Base-by-base conservation (phyloP, 1,140 invertebrate species). In the Solenopsis fugax region DNA sequence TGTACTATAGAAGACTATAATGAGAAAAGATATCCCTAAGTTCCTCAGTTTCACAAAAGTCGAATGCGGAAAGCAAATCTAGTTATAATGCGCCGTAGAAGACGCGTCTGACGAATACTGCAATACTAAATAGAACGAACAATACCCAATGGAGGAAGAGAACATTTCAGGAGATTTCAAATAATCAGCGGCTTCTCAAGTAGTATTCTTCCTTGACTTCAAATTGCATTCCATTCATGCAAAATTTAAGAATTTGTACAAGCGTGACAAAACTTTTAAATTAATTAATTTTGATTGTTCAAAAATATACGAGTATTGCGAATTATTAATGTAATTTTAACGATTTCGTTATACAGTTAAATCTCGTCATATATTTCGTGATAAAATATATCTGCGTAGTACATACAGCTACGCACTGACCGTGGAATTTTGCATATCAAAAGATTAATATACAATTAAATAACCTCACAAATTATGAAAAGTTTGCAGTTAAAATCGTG, bases 51-150 rank as follows among this genome's bases (percentile, higher is more conserved):
- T 76, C 65, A 58, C 58, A 62, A 69, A 88, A 76, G 88, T 54
- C 60, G 56, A 50, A n/a, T 56, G 77, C 0, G 13, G 71, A 52
- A 81, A 88, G 85, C 76, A 88, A 90, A 88, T 90, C 64, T 41
- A 56, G 45, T 87, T 88, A 62, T 88, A 90, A 90, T 64, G 73
- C 71, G 54, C 56, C 24, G 9, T 45, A 48, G 45, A 75, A 85
- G 75, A 88, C 54, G 72, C 45, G 48, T 54, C 73, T 75, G 75
- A 87, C 86, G 37, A 88, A 71, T 41, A 77, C 52, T 71, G 75
- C 56, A 81, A 85, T 86, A 81, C 81, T 90, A 90, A 90, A 62
- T 77, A 86, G 76, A 73, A 77, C 64, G 88, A 90, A 90, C 81
- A 88, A 90, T 88, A 72, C 56, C 50, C 54, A 69, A 18, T 65